A percentile compares a stretch with the other conserved stretches of the same genome.
These are phyloP conservation scores for Conomelus anceps DNA, from an alignment of 2,888 invertebrate genomes.

Conservation along the genomic window DNA sequence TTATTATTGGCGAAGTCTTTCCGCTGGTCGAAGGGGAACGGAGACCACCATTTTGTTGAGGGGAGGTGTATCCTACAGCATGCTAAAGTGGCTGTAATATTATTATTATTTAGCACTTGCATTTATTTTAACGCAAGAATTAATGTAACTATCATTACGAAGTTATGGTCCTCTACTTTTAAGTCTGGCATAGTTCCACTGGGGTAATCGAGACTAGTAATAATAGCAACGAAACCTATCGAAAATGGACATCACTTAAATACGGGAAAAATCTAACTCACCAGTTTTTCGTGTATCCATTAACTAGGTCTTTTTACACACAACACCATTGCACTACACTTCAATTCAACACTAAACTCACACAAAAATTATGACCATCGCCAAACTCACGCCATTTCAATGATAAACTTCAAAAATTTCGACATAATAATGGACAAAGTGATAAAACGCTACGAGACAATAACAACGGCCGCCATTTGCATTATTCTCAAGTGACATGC, in stretches of 20 bases:
- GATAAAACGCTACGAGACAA: slow-evolving; percentile 61
- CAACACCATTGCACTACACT: slow-evolving; percentile 45
- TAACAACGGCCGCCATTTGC: slow-evolving; percentile 99
- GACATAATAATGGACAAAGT: slow-evolving; percentile 46
- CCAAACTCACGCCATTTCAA: slow-evolving; percentile 39
- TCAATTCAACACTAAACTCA: slow-evolving; percentile 36
- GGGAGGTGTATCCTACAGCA: slow-evolving; percentile 38
- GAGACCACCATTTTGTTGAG: slow-evolving; percentile 46
- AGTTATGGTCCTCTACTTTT: neutral
- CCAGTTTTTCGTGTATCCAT: slow-evolving; percentile 57
- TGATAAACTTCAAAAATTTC: slow-evolving; percentile 45
- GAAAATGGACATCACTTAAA: slow-evolving; percentile 19
- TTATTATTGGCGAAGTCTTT: neutral
- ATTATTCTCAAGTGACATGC: slow-evolving; percentile 76
- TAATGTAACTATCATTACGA: neutral
- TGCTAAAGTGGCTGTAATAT: slow-evolving; percentile 15
- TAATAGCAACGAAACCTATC: slow-evolving; percentile 27
- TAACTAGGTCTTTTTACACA: slow-evolving; percentile 43
- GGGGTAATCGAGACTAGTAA: neutral
- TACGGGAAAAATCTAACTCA: slow-evolving; percentile 49
- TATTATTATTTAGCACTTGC: neutral
- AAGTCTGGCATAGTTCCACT: neutral
- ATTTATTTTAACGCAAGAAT: neutral
- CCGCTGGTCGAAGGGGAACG: slow-evolving; percentile 25
- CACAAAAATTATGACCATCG: slow-evolving; percentile 28